Conservation (phyloP, 2,113 vertebrate genomes). For the Percina caprodes region DNA sequence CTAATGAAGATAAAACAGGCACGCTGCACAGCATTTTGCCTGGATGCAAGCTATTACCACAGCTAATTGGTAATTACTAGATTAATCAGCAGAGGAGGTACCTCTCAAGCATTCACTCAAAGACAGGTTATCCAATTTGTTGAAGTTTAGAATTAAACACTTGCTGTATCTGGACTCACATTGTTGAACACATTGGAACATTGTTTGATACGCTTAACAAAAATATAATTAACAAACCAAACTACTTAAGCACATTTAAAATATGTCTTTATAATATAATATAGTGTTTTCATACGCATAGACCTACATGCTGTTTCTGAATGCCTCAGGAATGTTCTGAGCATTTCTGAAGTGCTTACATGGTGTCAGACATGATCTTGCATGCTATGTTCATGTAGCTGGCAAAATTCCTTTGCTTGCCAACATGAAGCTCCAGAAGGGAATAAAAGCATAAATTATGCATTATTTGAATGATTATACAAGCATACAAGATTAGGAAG, state of each 20-base stretch:
- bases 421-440: slow-evolving; percentile 51
- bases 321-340: slow-evolving; percentile 41
- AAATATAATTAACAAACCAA: not conserved
- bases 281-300: slow-evolving; percentile 7
- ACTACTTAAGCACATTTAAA: not conserved
- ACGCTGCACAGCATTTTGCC: slow-evolving; percentile 45
- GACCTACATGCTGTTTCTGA: slow-evolving; percentile 25
- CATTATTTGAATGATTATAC: slow-evolving; percentile 74
- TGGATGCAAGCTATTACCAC: slow-evolving; percentile 69
- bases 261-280: not conserved
- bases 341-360: slow-evolving; percentile 54
- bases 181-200: not conserved
- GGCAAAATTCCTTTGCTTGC: slow-evolving; percentile 55
- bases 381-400: slow-evolving; percentile 53
- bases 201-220: no score
- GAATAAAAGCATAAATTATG: slow-evolving; percentile 75
- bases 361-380: slow-evolving; percentile 66
- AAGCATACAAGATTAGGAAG: slow-evolving; percentile 72
- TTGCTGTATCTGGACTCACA: slow-evolving; percentile 1
- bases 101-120: slow-evolving; percentile 36
- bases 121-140: slow-evolving; percentile 24
- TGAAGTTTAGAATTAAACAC: slow-evolving; percentile 16
- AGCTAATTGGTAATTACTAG: slow-evolving; percentile 74
- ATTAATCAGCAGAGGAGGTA: slow-evolving; percentile 62
- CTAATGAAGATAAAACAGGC: slow-evolving; percentile 77